Evolutionary conservation across 2,888 invertebrate species (phyloP).

Genomic region (Tridacna gigas): DNA sequence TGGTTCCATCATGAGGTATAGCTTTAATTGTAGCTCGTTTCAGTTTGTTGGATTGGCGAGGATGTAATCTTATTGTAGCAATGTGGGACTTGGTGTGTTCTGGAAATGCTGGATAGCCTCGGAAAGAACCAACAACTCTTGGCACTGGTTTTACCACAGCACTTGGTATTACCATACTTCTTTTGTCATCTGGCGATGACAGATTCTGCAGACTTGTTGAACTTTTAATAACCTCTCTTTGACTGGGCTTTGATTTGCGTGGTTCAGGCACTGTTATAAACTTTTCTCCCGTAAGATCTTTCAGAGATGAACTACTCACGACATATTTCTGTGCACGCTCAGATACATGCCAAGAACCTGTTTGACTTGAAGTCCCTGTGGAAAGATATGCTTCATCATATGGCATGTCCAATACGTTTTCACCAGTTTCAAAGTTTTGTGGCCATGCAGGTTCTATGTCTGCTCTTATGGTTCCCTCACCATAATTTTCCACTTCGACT

Average conservation of each 20-base stretch:
- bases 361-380: not conserved
- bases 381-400: not conserved
- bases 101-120: conserved; percentile 19
- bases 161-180: conserved; percentile 9
- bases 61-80: conserved; percentile 47
- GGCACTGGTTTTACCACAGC: conserved; percentile 28
- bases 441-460: conserved; percentile 51
- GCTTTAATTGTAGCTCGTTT: conserved; percentile 55
- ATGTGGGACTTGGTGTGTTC: conserved; percentile 38
- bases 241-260: not conserved
- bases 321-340: conserved; percentile 57
- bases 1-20: conserved; percentile 49
- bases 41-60: conserved; percentile 31
- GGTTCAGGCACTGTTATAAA: conserved; percentile 68
- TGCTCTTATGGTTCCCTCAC: conserved; percentile 53
- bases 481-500: conserved; percentile 55
- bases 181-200: conserved; percentile 4
- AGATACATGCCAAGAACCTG: not conserved
- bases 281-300: conserved; percentile 59
- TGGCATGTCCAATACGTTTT: not conserved
- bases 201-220: conserved; percentile 16
- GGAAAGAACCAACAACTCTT: conserved; percentile 35
- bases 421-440: conserved; percentile 47
- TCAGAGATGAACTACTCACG: conserved; percentile 49
- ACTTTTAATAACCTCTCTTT: not conserved